Percentiles rank a stretch among this genome's conserved stretches.
phyloP scores from a whole-genome alignment of 2,113 vertebrate species.

The Podarcis raffonei region DNA sequence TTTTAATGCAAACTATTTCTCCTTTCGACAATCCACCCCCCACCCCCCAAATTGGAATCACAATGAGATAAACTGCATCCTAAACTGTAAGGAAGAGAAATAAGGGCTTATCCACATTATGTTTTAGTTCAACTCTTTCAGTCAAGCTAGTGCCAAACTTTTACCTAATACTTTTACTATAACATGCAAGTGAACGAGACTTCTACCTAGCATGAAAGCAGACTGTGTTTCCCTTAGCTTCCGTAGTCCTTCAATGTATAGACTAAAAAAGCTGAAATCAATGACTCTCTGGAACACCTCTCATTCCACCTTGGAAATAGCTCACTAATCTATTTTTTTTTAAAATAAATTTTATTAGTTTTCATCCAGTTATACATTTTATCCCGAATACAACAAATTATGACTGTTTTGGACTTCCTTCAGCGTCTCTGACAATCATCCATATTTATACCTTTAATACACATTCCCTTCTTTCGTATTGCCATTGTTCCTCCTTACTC shows the following conservation, averaged over 20 bases:
- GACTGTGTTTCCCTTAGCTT: background rate
- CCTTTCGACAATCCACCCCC: background rate
- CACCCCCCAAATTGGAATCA: background rate
- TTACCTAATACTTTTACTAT: too few relatives aligned
- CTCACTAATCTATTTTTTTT: background rate
- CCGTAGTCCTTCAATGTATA: background rate
- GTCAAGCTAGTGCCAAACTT: too few relatives aligned
- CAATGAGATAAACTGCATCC: background rate
- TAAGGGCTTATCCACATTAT: background rate
- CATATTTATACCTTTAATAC: too few relatives aligned
- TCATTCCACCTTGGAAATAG: background rate
- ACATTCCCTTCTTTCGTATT: too few relatives aligned
- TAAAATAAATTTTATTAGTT: too few relatives aligned
- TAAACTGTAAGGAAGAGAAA: background rate
- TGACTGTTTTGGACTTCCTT: too few relatives aligned
- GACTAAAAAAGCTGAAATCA: background rate
- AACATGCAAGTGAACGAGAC: background rate
- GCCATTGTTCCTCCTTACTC: too few relatives aligned
- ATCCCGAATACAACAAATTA: too few relatives aligned
- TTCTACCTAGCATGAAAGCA: background rate
- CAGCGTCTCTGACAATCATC: too few relatives aligned
- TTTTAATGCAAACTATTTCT: background rate
- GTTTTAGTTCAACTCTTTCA: background rate
- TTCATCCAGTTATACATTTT: too few relatives aligned
- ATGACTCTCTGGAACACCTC: conserved; percentile 34